These are phyloP conservation scores for Himalopsyche anomala DNA, from an alignment of 2,888 invertebrate genomes.

Conservation along the genomic window DNA sequence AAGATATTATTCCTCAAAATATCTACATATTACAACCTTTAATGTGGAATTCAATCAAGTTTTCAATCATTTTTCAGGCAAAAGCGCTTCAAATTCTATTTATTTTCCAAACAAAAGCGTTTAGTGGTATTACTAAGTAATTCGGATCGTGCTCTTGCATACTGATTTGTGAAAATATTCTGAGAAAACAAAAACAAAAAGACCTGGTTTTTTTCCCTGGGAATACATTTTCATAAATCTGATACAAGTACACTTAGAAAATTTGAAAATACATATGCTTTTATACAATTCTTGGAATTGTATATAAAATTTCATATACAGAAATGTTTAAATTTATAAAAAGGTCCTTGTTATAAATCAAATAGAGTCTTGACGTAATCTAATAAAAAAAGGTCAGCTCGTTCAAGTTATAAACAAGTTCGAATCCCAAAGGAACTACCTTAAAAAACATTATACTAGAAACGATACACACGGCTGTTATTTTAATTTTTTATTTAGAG, in stretches of 20 bases:
- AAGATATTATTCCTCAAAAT: constrained; percentile 39
- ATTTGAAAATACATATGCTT: not conserved
- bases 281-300: too few relatives aligned
- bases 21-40: not conserved
- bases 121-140: constrained; percentile 14
- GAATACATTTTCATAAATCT: constrained; percentile 26
- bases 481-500: not conserved
- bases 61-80: constrained; percentile 46
- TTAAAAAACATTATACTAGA: not conserved
- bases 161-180: constrained; percentile 50
- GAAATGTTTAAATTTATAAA: not conserved
- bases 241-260: not conserved
- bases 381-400: constrained; percentile 30
- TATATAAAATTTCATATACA: not conserved
- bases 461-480: not conserved
- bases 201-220: not conserved
- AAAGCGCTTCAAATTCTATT: constrained; percentile 8
- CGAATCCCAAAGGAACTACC: not conserved
- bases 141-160: constrained; percentile 43
- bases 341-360: not conserved
- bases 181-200: constrained; percentile 5
- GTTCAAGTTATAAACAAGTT: constrained; percentile 30
- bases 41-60: constrained; percentile 49
- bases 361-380: constrained; percentile 15
- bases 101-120: constrained; percentile 28